Evolutionary conservation across 2,797 vertebrate species (phyloP).

Genomic region (Monodelphis domestica): DNA sequence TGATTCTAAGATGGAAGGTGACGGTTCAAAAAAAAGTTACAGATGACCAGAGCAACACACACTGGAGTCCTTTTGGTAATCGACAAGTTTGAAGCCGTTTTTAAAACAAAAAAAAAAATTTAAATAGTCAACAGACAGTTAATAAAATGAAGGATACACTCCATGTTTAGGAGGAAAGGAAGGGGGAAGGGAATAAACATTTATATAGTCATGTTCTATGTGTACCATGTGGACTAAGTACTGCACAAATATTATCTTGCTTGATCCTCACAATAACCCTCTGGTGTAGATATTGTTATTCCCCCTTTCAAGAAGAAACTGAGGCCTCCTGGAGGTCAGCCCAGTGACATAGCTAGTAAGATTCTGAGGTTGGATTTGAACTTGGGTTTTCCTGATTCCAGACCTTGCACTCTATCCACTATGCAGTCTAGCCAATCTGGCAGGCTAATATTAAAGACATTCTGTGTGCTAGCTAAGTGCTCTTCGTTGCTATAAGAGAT

Average conservation of each 20-base stretch:
- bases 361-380: background rate
- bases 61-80: conserved; percentile 43
- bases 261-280: too few species aligned
- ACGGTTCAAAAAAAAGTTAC: too few species aligned
- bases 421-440: background rate
- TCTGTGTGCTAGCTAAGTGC: background rate
- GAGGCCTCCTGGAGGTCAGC: background rate
- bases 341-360: background rate
- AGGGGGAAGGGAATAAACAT: background rate
- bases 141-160: background rate
- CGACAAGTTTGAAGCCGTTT: too few species aligned
- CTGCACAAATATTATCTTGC: too few species aligned
- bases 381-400: background rate
- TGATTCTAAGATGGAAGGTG: too few species aligned
- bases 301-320: background rate
- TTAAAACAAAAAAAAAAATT: too few species aligned
- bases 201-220: background rate
- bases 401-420: background rate
- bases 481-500: background rate
- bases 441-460: background rate
- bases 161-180: background rate
- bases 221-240: too few species aligned
- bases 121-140: background rate
- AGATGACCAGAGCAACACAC: conserved; percentile 73
- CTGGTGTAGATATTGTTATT: background rate